Base-by-base conservation (phyloP, 2,797 vertebrate genomes). In the Rachycentron canadum region DNA sequence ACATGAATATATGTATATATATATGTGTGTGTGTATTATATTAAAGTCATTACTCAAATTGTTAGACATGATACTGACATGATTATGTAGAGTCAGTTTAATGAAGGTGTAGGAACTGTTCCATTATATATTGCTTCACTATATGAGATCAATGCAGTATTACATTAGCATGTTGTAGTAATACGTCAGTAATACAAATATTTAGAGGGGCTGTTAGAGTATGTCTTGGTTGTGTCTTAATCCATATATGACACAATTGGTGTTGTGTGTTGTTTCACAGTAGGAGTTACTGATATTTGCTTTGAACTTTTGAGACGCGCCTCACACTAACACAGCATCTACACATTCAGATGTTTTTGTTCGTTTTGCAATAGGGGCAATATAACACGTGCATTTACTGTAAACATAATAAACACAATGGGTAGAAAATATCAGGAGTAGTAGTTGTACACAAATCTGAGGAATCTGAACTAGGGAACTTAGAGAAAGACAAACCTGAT, bases 401-500 rank as follows among this genome's bases (percentile, higher is more conserved):
- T 21, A 17, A 19, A 9, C 25, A n/a, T 38, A 28, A 62, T 19
- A 23, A 28, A 49, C 4, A 30, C 12, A 56, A 5, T 7, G 5
- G 2, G 13, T 53, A 45, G n/a, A 3, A 56, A 4, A 16, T 21
- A 38, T 1, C 17, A 50, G 26, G 2, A 12, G 25, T 38, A 34
- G 26, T 53, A 36, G 1, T 19, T 25, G 5, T 26, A 21, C 3
- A 28, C 13, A 16, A 70, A 25, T 73, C 25, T 41, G 12, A 64
- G 12, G 21, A 45, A 25, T 1, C 40, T 25, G 7, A 61, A 55
- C 2, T 23, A 19, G 5, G 4, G 7, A 57, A 55, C 34, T 60
- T n/a, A 50, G 38, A 19, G 32, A 10, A 63, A n/a, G 16, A 81
- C 13, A 25, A 60, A 58, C 19, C 41, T 26, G 25, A 58, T 52